These are phyloP conservation scores for Notodonta dromedarius DNA, from an alignment of 2,888 invertebrate genomes.

Conservation along the genomic window DNA sequence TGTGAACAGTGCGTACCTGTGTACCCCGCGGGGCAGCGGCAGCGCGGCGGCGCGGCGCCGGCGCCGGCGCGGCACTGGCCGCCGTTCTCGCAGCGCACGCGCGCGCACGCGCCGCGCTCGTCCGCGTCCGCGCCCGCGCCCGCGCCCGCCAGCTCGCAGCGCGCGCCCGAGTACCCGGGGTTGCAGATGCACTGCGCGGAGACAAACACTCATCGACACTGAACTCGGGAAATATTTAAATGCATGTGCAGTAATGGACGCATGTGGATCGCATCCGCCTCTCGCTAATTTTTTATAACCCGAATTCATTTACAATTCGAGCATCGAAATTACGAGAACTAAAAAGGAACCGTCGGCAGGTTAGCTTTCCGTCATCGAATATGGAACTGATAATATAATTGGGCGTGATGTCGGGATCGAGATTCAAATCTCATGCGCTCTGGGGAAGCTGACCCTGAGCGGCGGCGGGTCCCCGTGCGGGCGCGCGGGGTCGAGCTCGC, in stretches of 20 bases:
- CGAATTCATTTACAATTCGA: slow-evolving; percentile 38
- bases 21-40: slow-evolving; percentile 48
- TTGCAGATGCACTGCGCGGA: slow-evolving; percentile 86
- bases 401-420: too few relatives aligned
- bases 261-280: too few relatives aligned
- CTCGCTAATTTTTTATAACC: slow-evolving; percentile 58
- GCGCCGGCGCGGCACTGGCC: slow-evolving; percentile 75
- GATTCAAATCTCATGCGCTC: too few relatives aligned
- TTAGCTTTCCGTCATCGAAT: too few relatives aligned
- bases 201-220: not conserved
- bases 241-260: too few relatives aligned
- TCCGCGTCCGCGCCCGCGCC: slow-evolving; percentile 16
- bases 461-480: slow-evolving; percentile 61
- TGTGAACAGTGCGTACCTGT: slow-evolving; percentile 33
- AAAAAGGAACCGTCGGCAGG: too few relatives aligned
- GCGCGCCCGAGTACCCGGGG: slow-evolving; percentile 86
- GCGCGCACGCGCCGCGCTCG: slow-evolving; percentile 64
- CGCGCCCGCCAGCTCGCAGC: slow-evolving; percentile 81
- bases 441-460: slow-evolving; percentile 62
- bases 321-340: not conserved
- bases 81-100: slow-evolving; percentile 86
- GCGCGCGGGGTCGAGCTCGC: slow-evolving; percentile 33
- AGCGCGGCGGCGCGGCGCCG: slow-evolving; percentile 61
- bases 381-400: too few relatives aligned
- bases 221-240: too few relatives aligned